Evolutionary conservation across 2,797 vertebrate species (phyloP).

Genomic region (Antennarius maculatus): DNA sequence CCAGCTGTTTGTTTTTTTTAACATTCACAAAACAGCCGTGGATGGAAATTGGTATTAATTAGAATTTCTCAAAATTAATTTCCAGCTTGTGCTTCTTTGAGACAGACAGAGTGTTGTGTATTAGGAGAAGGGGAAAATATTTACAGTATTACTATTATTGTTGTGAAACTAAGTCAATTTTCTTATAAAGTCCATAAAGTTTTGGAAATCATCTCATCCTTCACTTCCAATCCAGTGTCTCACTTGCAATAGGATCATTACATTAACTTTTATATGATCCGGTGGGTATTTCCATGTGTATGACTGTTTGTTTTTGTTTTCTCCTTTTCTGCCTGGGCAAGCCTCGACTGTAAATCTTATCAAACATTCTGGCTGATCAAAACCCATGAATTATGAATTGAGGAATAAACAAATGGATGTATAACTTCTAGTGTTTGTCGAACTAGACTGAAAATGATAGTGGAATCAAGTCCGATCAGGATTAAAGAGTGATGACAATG

Average conservation of each 20-base stretch:
- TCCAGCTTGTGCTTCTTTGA: no score
- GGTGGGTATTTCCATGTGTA: slow-evolving; percentile 54
- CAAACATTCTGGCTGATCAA: slow-evolving; percentile 79
- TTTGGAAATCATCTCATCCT: slow-evolving; percentile 13
- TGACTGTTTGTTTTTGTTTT: slow-evolving; percentile 69
- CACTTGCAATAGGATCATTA: slow-evolving; percentile 30
- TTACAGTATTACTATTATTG: no score
- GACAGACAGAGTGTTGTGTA: no score
- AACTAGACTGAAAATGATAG: slow-evolving; percentile 32
- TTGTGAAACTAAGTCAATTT: no score
- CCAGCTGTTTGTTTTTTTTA: neutral
- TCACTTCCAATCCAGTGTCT: slow-evolving; percentile 5
- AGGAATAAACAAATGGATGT: slow-evolving; percentile 59
- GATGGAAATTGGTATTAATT: neutral
- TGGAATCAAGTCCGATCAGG: slow-evolving; percentile 62
- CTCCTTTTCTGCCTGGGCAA: slow-evolving; percentile 54
- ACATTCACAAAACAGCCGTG: neutral
- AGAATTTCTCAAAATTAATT: no score
- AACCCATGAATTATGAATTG: slow-evolving; percentile 74
- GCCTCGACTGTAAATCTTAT: slow-evolving; percentile 66
- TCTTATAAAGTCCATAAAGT: neutral
- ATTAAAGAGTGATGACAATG: slow-evolving; percentile 76
- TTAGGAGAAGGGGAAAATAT: no score
- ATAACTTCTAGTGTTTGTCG: slow-evolving; percentile 20
- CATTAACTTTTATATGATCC: slow-evolving; percentile 54